phyloP scores from a whole-genome alignment of 2,888 invertebrate species.

The Plagodis dolabraria region DNA sequence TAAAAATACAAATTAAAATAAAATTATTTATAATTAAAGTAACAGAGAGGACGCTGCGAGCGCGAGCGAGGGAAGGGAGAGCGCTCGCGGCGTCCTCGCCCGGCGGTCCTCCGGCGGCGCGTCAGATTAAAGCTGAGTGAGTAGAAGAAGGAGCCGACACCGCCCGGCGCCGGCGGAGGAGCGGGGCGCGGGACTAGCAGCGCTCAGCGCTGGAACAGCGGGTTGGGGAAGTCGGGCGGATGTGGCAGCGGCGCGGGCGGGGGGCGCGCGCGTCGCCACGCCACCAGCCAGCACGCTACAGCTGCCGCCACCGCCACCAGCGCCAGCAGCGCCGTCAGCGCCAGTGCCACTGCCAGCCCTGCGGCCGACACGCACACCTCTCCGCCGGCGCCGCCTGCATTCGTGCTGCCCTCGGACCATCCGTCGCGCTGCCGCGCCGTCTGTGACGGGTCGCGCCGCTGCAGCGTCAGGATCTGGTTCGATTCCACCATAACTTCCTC shows the following conservation, averaged over 20 bases:
- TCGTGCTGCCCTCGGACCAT: constrained; percentile 80
- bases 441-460: constrained; percentile 91
- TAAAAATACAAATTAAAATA: constrained; percentile 58
- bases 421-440: constrained; percentile 92
- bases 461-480: constrained; percentile 95
- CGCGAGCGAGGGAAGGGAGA: constrained; percentile 65
- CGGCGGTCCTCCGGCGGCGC: constrained; percentile 82
- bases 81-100: constrained; percentile 76
- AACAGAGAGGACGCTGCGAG: constrained; percentile 67
- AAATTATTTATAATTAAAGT: constrained; percentile 45
- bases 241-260: constrained; percentile 96
- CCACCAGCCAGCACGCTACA: constrained; percentile 98
- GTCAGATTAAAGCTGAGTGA: constrained; percentile 74
- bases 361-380: constrained; percentile 97
- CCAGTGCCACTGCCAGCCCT: constrained; percentile 95
- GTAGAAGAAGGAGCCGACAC: constrained; percentile 78
- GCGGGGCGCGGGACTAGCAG: constrained; percentile 76
- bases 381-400: constrained; percentile 83
- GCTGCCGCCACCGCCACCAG: constrained; percentile 97
- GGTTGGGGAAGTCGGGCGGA: constrained; percentile 98
- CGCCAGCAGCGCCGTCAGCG: constrained; percentile 95
- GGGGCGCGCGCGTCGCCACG: constrained; percentile 94
- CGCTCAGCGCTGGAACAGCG: constrained; percentile 88
- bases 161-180: constrained; percentile 83
- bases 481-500: constrained; percentile 97